Conservation (phyloP, 2,113 vertebrate species). For the Phrynocephalus versicolor region DNA sequence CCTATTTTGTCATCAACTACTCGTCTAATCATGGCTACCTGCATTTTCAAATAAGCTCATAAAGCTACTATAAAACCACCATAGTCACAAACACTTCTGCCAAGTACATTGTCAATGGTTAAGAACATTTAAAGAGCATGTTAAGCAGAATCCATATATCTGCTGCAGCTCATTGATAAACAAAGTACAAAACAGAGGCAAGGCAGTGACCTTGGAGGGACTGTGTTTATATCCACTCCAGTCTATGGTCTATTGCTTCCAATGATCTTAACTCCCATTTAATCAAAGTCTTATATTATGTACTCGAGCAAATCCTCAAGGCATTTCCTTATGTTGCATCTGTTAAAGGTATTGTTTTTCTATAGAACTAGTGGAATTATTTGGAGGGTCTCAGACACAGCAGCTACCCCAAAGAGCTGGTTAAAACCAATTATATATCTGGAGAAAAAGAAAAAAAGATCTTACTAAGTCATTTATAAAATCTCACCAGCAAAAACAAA, state of each 20-base stretch:
- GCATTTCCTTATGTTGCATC: background rate
- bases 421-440: no score
- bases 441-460: no score
- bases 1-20: background rate
- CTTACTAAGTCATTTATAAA: no score
- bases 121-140: conserved; percentile 5
- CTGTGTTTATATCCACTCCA: background rate
- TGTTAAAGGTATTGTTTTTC: no score
- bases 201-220: background rate
- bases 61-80: conserved; percentile 14
- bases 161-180: conserved; percentile 18
- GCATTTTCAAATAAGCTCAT: background rate
- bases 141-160: background rate
- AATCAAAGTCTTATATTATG: background rate
- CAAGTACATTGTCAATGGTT: conserved; percentile 15
- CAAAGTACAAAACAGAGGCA: conserved; percentile 11
- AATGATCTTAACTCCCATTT: background rate
- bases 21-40: background rate
- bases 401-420: no score
- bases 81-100: background rate
- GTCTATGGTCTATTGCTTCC: background rate
- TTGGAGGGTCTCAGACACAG: no score
- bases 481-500: no score
- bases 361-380: no score
- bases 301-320: background rate